Conservation (phyloP, 2,113 vertebrate genomes). For the Calyptommatus sinebrachiatus region DNA sequence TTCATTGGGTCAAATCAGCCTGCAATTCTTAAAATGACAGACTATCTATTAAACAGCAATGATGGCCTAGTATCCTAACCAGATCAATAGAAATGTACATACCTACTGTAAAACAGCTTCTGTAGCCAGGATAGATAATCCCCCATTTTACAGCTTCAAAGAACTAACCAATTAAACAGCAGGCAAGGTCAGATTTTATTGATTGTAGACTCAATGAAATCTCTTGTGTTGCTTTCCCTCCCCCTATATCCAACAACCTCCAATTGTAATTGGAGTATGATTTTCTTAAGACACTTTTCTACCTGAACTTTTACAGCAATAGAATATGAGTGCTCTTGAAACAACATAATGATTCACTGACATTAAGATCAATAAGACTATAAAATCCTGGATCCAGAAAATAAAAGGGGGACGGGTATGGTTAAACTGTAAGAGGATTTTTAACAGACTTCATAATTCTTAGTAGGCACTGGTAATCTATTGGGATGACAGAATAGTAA, state of each 20-base stretch:
- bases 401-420: slow-evolving; percentile 31
- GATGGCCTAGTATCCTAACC: slow-evolving; percentile 50
- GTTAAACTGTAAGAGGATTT: slow-evolving; percentile 48
- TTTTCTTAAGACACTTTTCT: slow-evolving; percentile 55
- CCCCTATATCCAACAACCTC: slow-evolving; percentile 38
- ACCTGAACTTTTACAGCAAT: slow-evolving; percentile 51
- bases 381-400: slow-evolving; percentile 57
- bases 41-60: slow-evolving; percentile 60
- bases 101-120: slow-evolving; percentile 52
- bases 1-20: slow-evolving; percentile 40
- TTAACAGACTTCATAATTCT: slow-evolving; percentile 48
- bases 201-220: slow-evolving; percentile 67
- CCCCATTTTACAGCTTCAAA: slow-evolving; percentile 69
- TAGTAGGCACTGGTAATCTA: slow-evolving; percentile 12
- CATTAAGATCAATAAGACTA: slow-evolving; percentile 67
- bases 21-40: slow-evolving; percentile 51
- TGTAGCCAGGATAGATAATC: slow-evolving; percentile 61
- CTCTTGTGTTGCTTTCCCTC: slow-evolving; percentile 49
- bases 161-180: slow-evolving; percentile 69
- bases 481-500: background rate
- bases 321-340: slow-evolving; percentile 60
- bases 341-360: slow-evolving; percentile 63
- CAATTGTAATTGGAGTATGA: slow-evolving; percentile 58
- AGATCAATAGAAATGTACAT: slow-evolving; percentile 66
- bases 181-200: slow-evolving; percentile 73